Evolutionary conservation across 2,113 vertebrate species (phyloP).

Genomic region (Paraplagusia blochii): DNA sequence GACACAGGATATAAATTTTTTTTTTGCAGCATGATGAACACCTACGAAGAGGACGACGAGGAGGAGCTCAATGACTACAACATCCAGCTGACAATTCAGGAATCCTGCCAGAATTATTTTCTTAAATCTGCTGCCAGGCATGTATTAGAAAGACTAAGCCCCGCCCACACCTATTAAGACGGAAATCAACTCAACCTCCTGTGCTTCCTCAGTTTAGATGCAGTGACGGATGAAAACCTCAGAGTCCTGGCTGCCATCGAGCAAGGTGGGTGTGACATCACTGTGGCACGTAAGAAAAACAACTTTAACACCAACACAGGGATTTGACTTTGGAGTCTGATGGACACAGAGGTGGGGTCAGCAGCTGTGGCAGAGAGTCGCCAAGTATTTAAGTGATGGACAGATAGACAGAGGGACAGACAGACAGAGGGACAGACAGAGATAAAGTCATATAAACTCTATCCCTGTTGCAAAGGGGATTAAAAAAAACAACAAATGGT

Average conservation of each 20-base stretch:
- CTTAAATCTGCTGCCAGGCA: conserved; percentile 71
- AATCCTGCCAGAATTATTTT: conserved; percentile 65
- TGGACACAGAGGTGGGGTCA: conserved; percentile 9
- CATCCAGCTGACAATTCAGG: conserved; percentile 79
- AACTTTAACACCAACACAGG: conserved; percentile 1
- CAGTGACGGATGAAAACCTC: conserved; percentile 74
- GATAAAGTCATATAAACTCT: background rate
- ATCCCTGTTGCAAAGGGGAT: background rate
- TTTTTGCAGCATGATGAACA: conserved; percentile 65
- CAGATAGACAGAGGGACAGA: background rate
- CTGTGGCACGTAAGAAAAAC: background rate
- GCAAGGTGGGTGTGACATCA: conserved; percentile 69
- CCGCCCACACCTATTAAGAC: background rate
- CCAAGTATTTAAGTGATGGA: conserved; percentile 15
- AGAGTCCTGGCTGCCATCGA: conserved; percentile 79
- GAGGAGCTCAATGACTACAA: conserved; percentile 75
- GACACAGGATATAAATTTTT: too few species aligned
- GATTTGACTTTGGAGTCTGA: background rate
- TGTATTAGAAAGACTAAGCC: background rate
- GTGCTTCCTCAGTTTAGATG: conserved; percentile 70
- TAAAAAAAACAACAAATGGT: background rate
- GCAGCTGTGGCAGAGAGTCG: conserved; percentile 18
- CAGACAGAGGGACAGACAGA: background rate
- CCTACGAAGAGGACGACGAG: conserved; percentile 68
- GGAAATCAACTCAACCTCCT: background rate